These are phyloP conservation scores for Lysiphlebus fabarum DNA, from an alignment of 1,140 invertebrate genomes.

Conservation along the genomic window DNA sequence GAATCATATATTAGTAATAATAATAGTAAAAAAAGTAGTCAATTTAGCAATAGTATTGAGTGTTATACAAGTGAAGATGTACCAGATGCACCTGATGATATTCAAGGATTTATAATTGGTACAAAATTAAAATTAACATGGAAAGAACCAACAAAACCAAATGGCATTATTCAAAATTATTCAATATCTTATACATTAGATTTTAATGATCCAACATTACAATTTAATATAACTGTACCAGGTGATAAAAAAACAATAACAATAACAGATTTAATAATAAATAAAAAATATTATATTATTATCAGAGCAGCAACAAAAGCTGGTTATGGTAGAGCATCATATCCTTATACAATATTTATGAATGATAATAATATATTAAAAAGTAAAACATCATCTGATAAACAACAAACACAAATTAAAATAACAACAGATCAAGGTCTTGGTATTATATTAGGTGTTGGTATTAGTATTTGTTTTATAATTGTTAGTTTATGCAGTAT, in stretches of 20 bases:
- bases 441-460: constrained; percentile 49
- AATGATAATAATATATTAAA: constrained; percentile 36
- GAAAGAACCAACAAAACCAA: constrained; percentile 53
- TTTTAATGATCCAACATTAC: constrained; percentile 38
- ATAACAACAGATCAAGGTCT: constrained; percentile 48
- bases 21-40: constrained; percentile 42
- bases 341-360: constrained; percentile 45
- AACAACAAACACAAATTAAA: constrained; percentile 40
- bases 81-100: constrained; percentile 54
- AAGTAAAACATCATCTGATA: constrained; percentile 36
- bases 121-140: constrained; percentile 54
- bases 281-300: constrained; percentile 56
- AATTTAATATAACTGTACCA: constrained; percentile 49
- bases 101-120: constrained; percentile 53
- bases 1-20: constrained; percentile 45
- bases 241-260: constrained; percentile 46
- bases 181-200: constrained; percentile 50
- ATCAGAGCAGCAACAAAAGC: constrained; percentile 57
- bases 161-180: constrained; percentile 55
- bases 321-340: constrained; percentile 54
- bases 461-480: constrained; percentile 49
- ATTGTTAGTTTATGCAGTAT: constrained; percentile 49
- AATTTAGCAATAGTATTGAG: constrained; percentile 56
- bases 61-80: constrained; percentile 59
- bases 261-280: constrained; percentile 50